Evolutionary conservation across 2,113 vertebrate genomes (phyloP).

Genomic region (Mesitornis unicolor): DNA sequence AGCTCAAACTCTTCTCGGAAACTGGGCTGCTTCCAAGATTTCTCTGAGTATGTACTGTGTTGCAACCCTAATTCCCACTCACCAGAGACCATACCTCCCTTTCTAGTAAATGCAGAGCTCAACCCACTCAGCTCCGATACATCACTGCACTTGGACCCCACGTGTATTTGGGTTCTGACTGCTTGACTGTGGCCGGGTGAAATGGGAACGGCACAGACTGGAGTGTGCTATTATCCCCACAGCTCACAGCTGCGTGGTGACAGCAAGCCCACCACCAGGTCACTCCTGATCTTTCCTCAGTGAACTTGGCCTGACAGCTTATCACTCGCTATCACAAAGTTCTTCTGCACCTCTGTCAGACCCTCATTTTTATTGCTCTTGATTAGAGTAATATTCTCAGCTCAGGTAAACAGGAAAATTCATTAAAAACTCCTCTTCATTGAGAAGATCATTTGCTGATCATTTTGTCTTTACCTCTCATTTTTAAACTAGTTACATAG

Average conservation of each 20-base stretch:
- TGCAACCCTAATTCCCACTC: not conserved
- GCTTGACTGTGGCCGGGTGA: not conserved
- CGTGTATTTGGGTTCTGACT: not conserved
- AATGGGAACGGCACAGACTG: not conserved
- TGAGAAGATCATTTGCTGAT: not conserved
- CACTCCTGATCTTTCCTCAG: not conserved
- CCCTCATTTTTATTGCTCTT: not conserved
- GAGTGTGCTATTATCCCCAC: not conserved
- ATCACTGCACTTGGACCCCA: not conserved
- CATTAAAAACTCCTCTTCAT: not conserved
- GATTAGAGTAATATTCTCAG: not conserved
- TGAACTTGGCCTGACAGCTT: not conserved
- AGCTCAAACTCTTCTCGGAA: not conserved
- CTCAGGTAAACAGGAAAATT: not conserved
- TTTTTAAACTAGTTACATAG: not conserved
- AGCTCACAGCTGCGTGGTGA: not conserved
- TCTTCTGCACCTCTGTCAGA: not conserved
- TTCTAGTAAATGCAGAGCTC: not conserved
- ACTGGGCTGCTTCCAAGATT: not conserved
- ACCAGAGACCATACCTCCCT: not conserved
- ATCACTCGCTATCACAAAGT: not conserved
- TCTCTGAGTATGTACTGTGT: not conserved
- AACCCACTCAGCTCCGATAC: not conserved
- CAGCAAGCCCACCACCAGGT: not conserved
- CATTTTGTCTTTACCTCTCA: not conserved